phyloP scores from a whole-genome alignment of 2,888 invertebrate species.

The Ichneumoninae sp. region DNA sequence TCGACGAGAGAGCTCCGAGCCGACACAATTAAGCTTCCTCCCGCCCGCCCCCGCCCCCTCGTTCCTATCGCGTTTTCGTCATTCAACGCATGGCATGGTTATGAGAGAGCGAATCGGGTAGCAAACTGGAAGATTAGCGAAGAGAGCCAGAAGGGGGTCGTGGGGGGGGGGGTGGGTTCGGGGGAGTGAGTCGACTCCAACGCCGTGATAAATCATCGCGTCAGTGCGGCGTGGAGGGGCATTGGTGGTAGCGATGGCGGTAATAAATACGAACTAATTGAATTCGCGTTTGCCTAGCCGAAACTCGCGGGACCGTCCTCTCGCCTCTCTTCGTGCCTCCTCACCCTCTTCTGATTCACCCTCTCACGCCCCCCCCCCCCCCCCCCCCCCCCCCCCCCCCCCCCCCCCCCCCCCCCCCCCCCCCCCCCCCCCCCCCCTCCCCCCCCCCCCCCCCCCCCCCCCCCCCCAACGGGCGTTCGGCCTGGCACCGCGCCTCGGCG shows the following conservation, averaged over 20 bases:
- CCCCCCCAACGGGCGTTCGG: conserved; percentile 50
- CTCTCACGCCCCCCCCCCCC: conserved; percentile 38
- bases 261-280: conserved; percentile 81
- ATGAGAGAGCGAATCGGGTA: conserved; percentile 39
- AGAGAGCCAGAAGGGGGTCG: conserved; percentile 61
- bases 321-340: conserved; percentile 44
- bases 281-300: conserved; percentile 78
- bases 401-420: too few species aligned
- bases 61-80: conserved; percentile 22
- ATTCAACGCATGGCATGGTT: conserved; percentile 39
- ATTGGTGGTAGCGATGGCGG: conserved; percentile 64
- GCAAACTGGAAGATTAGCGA: conserved; percentile 75
- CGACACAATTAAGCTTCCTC: conserved; percentile 48
- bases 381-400: too few species aligned
- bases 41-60: background rate
- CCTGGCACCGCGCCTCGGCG: conserved; percentile 70
- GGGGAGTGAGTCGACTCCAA: conserved; percentile 9
- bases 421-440: too few species aligned
- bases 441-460: too few species aligned
- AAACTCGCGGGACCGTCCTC: conserved; percentile 72
- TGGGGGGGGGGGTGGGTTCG: conserved; percentile 12
- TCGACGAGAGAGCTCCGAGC: conserved; percentile 39
- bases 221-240: conserved; percentile 57
- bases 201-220: conserved; percentile 74
- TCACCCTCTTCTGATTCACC: conserved; percentile 43